Evolutionary conservation across 2,888 invertebrate species (phyloP), one percentile per base, ranked within the genome.

Genomic region (Archips crataeganus): DNA sequence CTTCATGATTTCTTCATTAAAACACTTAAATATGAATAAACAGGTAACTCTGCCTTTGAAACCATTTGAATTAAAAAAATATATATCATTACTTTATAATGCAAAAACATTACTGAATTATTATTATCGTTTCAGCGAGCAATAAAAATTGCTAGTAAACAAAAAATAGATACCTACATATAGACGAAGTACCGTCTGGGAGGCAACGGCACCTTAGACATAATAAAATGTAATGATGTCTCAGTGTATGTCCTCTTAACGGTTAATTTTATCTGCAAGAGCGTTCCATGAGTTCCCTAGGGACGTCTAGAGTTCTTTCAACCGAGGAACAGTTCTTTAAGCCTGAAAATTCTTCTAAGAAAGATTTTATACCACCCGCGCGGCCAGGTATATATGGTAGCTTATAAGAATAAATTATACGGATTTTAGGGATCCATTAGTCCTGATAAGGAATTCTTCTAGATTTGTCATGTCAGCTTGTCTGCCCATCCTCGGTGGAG

Each of bases 181-280:
- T 23, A 23, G 23, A 23, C 23, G 23, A 23, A 23, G 23, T 23
- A 23, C 23, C 49, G 13, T 11, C 32, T 32, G 32, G 6, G 59
- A 36, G 49, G 59, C 15, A 34, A 65, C 39, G 10, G 10, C 6
- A 54, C 9, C 36, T 42, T 42, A 42, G 54, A 66, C 36, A 39
- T 67, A 57, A 62, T 49, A 64, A 64, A 49, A 64, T 23, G 49
- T 36, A 57, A 42, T 42, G 42, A 67, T 36, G 45, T 36, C n/a
- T 60, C 36, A 42, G 54, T 60, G 65, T 49, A 66, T 61, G 65
- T 23, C 39, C 11, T 51, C 59, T 66, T 66, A 60, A 61, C 23
- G 9, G 65, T 60, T 51, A 71, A 66, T 71, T 71, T 66, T 71
- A 60, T 66, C 65, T 61, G 39, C 23, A 60, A 60, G 60, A 71